Conservation (phyloP, 2,888 invertebrate genomes). For the Hirtodrosophila confusa region DNA sequence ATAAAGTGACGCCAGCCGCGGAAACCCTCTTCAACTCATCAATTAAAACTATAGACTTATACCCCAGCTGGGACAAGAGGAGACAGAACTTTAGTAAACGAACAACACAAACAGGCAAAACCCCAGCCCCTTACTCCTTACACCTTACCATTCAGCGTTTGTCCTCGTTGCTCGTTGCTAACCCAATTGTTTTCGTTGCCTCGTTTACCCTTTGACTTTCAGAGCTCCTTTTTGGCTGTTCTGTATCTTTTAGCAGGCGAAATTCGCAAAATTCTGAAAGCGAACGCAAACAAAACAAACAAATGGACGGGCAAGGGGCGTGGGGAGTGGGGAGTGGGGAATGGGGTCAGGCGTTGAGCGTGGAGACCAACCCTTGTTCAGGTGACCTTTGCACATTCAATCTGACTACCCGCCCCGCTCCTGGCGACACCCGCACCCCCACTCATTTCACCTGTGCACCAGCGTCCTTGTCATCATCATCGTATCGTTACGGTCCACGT, state of each 20-base stretch:
- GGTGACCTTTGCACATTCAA: constrained; percentile 56
- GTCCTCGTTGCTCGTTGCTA: constrained; percentile 10
- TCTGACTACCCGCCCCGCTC: constrained; percentile 20
- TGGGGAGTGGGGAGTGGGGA: background rate
- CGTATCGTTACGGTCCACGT: constrained; percentile 33
- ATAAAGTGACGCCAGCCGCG: constrained; percentile 36
- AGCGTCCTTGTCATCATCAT: constrained; percentile 64
- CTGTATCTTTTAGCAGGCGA: constrained; percentile 60
- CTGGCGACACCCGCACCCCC: background rate
- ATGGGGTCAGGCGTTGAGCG: constrained; percentile 3
- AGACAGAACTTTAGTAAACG: constrained; percentile 41
- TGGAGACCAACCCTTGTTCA: constrained; percentile 58
- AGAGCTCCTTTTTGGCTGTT: constrained; percentile 51
- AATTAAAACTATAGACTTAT: constrained; percentile 62
- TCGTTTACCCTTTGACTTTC: constrained; percentile 76
- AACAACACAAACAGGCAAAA: constrained; percentile 52
- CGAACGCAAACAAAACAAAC: constrained; percentile 70
- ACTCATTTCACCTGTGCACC: constrained; percentile 46
- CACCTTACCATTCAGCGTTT: background rate
- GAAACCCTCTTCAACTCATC: constrained; percentile 73
- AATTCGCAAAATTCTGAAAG: constrained; percentile 67
- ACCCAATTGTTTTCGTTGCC: constrained; percentile 61
- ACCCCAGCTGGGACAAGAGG: constrained; percentile 45
- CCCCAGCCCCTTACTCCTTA: background rate
- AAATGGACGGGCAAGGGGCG: constrained; percentile 19